Evolutionary conservation across 2,113 vertebrate genomes (phyloP).

Genomic region (Clarias macrocephalus): DNA sequence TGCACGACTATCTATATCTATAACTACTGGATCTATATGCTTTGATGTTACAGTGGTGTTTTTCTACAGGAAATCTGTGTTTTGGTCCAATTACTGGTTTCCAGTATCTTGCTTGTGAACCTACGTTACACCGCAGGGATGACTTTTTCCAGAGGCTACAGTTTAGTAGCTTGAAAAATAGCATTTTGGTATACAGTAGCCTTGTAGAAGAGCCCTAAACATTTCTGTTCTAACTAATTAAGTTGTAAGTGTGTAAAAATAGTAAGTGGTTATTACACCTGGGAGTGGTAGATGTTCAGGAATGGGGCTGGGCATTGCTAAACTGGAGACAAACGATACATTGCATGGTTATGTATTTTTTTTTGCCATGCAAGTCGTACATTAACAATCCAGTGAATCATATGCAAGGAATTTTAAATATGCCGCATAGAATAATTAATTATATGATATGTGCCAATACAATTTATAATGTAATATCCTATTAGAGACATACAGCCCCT

Average conservation of each 20-base stretch:
- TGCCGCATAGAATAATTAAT: neutral
- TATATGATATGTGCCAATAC: neutral
- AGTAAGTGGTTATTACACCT: neutral
- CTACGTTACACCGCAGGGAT: neutral
- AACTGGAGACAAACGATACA: neutral
- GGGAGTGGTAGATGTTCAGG: neutral
- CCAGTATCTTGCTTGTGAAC: neutral
- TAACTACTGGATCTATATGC: neutral
- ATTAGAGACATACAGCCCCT: neutral
- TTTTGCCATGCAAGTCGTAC: neutral
- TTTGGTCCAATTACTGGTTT: neutral
- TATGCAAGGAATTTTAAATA: neutral
- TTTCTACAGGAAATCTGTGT: neutral
- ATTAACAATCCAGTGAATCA: neutral
- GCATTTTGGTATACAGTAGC: neutral
- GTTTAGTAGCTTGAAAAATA: neutral
- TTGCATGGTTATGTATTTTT: neutral
- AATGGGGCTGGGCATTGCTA: neutral
- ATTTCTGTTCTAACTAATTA: constrained; percentile 1
- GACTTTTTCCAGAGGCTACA: neutral
- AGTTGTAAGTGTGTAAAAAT: neutral
- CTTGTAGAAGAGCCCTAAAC: neutral
- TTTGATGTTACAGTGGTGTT: neutral
- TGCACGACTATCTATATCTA: neutral
- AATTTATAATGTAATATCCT: neutral